These are phyloP conservation scores for crab-eating macaque (Macaca fascicularis) DNA, from an alignment of 2,113 vertebrate species.

Conservation along the genomic window T2T-MFA8v1.1 NC_088384.1:57133501-57134000, in stretches of 20 bases:
- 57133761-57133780: not conserved
- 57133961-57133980: not conserved
- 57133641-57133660: not conserved
- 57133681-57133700: not conserved
- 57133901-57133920: rapidly evolving
- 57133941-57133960: not conserved
- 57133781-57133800: not conserved
- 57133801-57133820: not conserved
- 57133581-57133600: not conserved
- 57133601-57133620: not conserved
- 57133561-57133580: not conserved
- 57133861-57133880: not conserved
- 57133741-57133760: not conserved
- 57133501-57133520: too few species aligned
- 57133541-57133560: too few species aligned
- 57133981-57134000: not conserved
- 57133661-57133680: not conserved
- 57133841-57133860: rapidly evolving
- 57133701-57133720: not conserved
- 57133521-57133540: too few species aligned
- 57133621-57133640: not conserved
- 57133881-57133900: not conserved
- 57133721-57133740: not conserved
- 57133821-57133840: too few species aligned
- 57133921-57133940: not conserved